Base-by-base conservation (phyloP, 2,797 vertebrate genomes). In the Chaetophractus vellerosus region DNA sequence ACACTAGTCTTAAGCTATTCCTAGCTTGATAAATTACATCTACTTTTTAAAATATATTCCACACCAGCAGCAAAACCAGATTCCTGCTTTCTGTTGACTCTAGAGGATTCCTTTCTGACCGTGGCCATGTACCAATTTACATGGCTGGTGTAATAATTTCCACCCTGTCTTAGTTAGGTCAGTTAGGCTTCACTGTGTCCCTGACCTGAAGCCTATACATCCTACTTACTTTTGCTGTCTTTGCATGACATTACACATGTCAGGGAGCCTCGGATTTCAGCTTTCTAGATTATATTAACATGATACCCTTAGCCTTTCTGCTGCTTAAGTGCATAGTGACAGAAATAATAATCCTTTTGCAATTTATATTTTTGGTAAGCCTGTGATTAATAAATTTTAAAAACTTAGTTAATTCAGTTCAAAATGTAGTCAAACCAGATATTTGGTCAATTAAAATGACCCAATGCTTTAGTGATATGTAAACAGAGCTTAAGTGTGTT, bases 311-410 rank as follows among this genome's bases (percentile, higher is more conserved):
- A 91, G 55, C 0, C 8, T 71, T 91, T 81, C 55, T 93, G 79
- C 71, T 83, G 41, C 69, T 91, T 75, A 74, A 84, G n/a, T 86
- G 82, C 24, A 76, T 31, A 76, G 28, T 94, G 24, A 90, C 48
- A 19, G 66, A 91, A 96, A 80, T 96, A 90, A 83, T 72, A 96
- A 87, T 93, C 55, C 59, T 26, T 93, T 94, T 79, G 10, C 50
- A 78, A 79, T 93, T 93, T 89, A 84, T 64, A 55, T 45, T 79
- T 93, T 88, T 75, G 33, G 76, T 68, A 93, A 88, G 59, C 87
- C 86, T 92, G 21, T 85, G 31, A 93, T 33, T 84, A 90, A 59
- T 68, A 76, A 90, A 92, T 92, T 90, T 38, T 74, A 95, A 78
- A 88, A 96, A 93, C 52, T 71, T 68, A 59, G n/a, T 76, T 52